Base-by-base conservation (phyloP, 2,113 vertebrate genomes). In the Natator depressus region DNA sequence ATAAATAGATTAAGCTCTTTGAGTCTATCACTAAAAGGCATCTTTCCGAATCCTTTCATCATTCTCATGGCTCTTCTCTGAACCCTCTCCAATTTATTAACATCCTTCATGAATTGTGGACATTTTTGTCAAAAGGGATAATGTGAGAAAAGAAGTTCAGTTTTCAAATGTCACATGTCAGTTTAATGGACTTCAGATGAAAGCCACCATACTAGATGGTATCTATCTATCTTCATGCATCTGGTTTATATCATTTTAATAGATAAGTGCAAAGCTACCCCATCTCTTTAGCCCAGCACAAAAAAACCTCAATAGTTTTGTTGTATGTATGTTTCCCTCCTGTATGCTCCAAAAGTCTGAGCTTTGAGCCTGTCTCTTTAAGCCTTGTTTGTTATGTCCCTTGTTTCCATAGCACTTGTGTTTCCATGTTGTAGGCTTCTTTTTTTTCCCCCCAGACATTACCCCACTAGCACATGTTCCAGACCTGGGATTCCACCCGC, bases 331-430 rank as follows among this genome's bases (percentile, higher is more conserved):
- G 93, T 91, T 97, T 89, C 78, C 87, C 24, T 89, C 84, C 93
- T 49, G 93, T 42, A 65, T 92, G 88, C 92, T 91, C 88, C 80
- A 51, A 92, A 50, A 25, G 3, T 81, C 95, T 82, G 87, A 93
- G 86, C 27, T 89, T 65, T 50, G 50, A 90, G 89, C 55, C 91
- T 98, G 91, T 95, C 69, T 96, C 86, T 87, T 94, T 94, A 97
- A 97, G 50, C 59, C 57, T 24, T 94, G 5, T 97, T 97, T 98
- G 94, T 98, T 98, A 91, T 86, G 97, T 35, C 80, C 93, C 24
- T 78, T 54, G 98, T 98, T 98, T 91, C 97, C 97, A 98, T 98
- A 94, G 97, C 72, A 80, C 94, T 93, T 96, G 16, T 88, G 93
- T 98, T 98, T 98, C 97, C 96, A 97, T 96, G 95, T 96, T 96